Base-by-base conservation (phyloP, 2,797 vertebrate species). In the Hoplostethus atlanticus region DNA sequence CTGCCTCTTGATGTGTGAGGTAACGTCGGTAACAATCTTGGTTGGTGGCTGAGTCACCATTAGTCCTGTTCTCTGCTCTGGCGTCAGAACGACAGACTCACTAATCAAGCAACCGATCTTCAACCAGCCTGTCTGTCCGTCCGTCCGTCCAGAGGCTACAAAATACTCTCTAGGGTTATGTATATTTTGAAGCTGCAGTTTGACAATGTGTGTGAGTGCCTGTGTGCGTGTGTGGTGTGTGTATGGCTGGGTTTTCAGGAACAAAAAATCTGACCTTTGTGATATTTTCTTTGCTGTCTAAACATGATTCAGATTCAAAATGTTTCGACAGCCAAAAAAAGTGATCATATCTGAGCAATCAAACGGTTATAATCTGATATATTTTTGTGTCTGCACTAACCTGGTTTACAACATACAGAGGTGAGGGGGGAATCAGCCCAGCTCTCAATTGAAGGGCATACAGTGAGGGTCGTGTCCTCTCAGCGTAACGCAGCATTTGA, bases 1-100 rank as follows among this genome's bases (percentile, higher is more conserved):
- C 75, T 68, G 2, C 11, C 59, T 62, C 60, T 78, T n/a, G 0
- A 54, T 52, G 53, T 73, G 69, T 75, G 71, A 65, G 55, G 72
- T 80, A 74, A 76, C 59, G n/a, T 16, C 0, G 12, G 64, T 75
- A 48, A 72, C 4, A 0, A 21, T 36, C 2, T 36, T 52, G 59
- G 62, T 70, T 57, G 38, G 48, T 53, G 79, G 80, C 74, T 86
- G 86, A 89, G 53, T 89, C 87, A 89, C 56, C 6, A 36, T 61
- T 82, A 3, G 42, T 13, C 12, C 11, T 3, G 12, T 30, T 16
- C 58, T 61, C 67, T 73, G 31, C 68, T 72, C 80, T 84, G 72
- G 87, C 69, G 73, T 81, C 81, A 70, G 76, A 30, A 79, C 84
- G 83, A 81, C 68, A 85, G 79, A 84, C 84, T 82, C 47, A 9